Evolutionary conservation across 2,113 vertebrate genomes (phyloP), one percentile per base, ranked within the genome.

Genomic region (Ptyas mucosa): DNA sequence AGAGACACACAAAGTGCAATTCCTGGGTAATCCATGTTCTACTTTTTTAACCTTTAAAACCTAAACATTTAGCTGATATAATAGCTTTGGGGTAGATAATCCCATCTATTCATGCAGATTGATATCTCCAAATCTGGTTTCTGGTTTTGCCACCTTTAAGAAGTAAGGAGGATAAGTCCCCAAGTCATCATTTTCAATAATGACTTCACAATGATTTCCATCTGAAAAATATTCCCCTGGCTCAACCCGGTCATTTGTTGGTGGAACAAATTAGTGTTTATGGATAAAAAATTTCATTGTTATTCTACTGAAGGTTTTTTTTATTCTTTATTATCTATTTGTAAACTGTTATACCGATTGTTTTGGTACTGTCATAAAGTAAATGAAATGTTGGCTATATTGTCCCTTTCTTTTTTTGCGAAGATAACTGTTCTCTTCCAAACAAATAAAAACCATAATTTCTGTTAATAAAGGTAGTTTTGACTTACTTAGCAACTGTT

Each of bases 341-440:
- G 39, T 61, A 43, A 58, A 57, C 5, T 46, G 34, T 57, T 14
- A 23, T 58, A 53, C n/a, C 1, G 43, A 11, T 29, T 46, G 8
- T 90, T 90, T 90, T 10, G 46, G 9, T 39, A 69, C 29, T 52
- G 18, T 51, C 9, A 69, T 10, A 64, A 90, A 90, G 53, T 49
- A 58, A 49, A 85, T 34, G 34, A 93, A 75, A 21, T 21, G 26
- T 64, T 87, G 26, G 18, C 34, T 61, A 93, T 64, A 90, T 43
- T 75, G 23, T 54, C 34, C 24, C n/a, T 39, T 21, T n/a, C 23
- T 4, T 29, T 12, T 12, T 51, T 23, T 15, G 8, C 9, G 5
- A 29, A 91, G 57, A 34, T 58, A 89, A 54, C 69, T 91, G 23
- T 91, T 91, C 8, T 51, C 46, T 57, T 93, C 93, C 52, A 92